Conservation (phyloP, 2,888 invertebrate genomes). For the Dasysyrphus tricinctus region DNA sequence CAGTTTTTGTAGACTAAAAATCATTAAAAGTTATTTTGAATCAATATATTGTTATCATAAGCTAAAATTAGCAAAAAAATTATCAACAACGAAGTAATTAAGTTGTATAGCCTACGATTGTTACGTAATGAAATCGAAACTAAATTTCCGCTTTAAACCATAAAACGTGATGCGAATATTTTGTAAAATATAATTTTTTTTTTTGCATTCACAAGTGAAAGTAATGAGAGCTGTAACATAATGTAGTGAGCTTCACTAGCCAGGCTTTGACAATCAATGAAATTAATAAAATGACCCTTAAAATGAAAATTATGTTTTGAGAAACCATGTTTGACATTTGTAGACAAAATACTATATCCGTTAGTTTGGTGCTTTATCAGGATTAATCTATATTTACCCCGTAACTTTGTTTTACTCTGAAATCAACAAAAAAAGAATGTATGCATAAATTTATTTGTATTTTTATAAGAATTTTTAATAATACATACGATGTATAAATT, state of each 20-base stretch:
- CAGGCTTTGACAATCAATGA: neutral
- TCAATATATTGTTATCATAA: neutral
- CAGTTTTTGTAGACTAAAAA: no score
- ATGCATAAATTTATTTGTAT: no score
- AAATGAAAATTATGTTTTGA: conserved; percentile 2
- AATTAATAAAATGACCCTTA: conserved; percentile 62
- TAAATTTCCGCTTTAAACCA: conserved; percentile 21
- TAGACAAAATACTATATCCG: neutral
- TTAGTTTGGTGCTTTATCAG: neutral
- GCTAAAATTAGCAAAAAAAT: neutral
- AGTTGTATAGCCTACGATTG: neutral
- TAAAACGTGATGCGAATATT: conserved; percentile 46
- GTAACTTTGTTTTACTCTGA: neutral
- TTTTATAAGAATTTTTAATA: no score
- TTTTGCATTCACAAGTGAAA: conserved; percentile 59
- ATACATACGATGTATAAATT: no score
- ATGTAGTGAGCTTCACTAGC: neutral
- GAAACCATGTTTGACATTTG: neutral
- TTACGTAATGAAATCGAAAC: conserved; percentile 29
- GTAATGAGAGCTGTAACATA: conserved; percentile 36
- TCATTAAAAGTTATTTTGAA: no score
- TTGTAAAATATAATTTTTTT: neutral
- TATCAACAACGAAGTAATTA: neutral
- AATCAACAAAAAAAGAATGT: neutral
- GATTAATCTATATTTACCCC: neutral